Base-by-base conservation (phyloP, 2,888 invertebrate genomes). In the Pheosia tremula region DNA sequence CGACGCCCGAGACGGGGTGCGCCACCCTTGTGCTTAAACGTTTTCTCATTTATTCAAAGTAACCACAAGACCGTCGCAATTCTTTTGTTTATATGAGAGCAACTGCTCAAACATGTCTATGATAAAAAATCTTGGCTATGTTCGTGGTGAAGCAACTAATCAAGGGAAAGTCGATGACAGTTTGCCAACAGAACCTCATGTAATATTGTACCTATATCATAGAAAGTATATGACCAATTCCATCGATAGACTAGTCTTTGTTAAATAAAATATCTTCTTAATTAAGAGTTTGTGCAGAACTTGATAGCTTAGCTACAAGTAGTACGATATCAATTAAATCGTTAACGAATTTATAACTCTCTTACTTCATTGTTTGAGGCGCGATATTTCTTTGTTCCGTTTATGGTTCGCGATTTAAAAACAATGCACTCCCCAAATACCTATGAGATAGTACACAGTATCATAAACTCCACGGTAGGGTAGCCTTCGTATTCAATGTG, bases 1-100 rank as follows among this genome's bases (percentile, higher is more conserved):
- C 69, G 81, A 74, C 80, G 61, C 69, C 62, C 24, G 24, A 54
- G 68, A 45, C 64, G 59, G 68, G 75, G 69, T 68, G 56, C 64
- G 63, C 55, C 63, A 64, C 67, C 68, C 75, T 39, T 55, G 55
- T 38, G 53, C 53, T 59, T 61, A 43, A 57, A 68, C 60, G 63
- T 63, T 69, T 63, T 69, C 66, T 68, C 71, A 71, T 69, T 73
- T 69, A 66, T 67, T 56, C 64, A 64, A 67, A 56, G 52, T 63
- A 66, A 67, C 66, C 67, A 55, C 71, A 60, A 60, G 53, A 60
- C 59, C 58, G 64, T 60, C 62, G 67, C 10, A 56, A 50, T 61
- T 69, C 65, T 64, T 71, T 74, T 75, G 71, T 72, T 69, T 66
- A 45, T 60, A 55, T 60, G 52, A 58, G 56, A 62, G 57, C 60